Base-by-base conservation (phyloP, 2,888 invertebrate species). In the Ophion costatus region DNA sequence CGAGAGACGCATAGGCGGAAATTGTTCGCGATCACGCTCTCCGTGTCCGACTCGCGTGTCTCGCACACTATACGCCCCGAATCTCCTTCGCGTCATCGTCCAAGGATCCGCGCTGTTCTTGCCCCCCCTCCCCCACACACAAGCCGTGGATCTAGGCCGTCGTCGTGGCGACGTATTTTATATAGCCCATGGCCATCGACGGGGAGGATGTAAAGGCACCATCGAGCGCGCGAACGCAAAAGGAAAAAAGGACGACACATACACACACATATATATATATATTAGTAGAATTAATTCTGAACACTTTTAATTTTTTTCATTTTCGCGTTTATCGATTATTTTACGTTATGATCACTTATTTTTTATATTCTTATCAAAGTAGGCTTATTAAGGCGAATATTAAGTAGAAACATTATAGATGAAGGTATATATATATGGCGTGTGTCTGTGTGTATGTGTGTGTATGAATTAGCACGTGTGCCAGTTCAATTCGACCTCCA, bases 61-160 rank as follows among this genome's bases (percentile, higher is more conserved):
- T 45, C 45, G 57, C 56, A 74, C 61, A 69, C 75, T 51, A n/a
- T 64, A 45, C 20, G 70, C 70, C 69, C 45, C 82, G 81, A 71
- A 74, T 82, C 75, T 74, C 24, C 51, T 56, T 57, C 56, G 45
- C 29, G 74, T 59, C 76, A 73, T 67, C n/a, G 59, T 56, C 29
- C 69, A 70, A 75, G 81, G 70, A 45, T 69, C 59, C 51, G 74
- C 70, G 83, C 82, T 45, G 11, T 14, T 45, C 14, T 45, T 45
- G 14, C 45, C 14, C 45, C 14, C 11, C 3, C 45, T 0, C 45
- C 79, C 79, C 78, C 69, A 75, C 71, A 67, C 75, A 70, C 61
- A n/a, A 51, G 66, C 29, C 14, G 86, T 82, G 87, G 91, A 92
- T 90, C 90, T 91, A 90, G 91, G 91, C 90, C 91, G 91, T 91